phyloP scores from a whole-genome alignment of 2,888 invertebrate genomes.

The Heliconius aoede region DNA sequence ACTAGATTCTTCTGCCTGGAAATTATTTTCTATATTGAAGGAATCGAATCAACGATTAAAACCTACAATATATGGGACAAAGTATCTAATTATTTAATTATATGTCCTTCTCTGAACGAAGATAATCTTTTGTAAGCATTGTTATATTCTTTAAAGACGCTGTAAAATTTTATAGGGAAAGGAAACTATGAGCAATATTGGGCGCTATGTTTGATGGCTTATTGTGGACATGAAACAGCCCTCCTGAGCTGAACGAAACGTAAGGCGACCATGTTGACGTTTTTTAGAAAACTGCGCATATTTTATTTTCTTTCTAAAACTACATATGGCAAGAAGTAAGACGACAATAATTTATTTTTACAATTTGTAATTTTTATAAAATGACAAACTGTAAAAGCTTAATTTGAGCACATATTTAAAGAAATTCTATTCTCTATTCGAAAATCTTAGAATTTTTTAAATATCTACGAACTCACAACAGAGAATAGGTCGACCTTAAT shows the following conservation, averaged over 20 bases:
- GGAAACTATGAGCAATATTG: conserved; percentile 46
- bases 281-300: too few relatives aligned
- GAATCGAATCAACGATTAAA: background rate
- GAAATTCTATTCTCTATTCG: background rate
- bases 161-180: conserved; percentile 43
- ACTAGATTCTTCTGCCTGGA: background rate
- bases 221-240: conserved; percentile 45
- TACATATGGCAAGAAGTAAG: too few relatives aligned
- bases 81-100: background rate
- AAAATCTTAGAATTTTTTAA: background rate
- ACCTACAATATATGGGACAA: too few relatives aligned
- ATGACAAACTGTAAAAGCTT: too few relatives aligned
- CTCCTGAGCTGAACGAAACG: too few relatives aligned
- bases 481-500: too few relatives aligned
- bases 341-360: too few relatives aligned
- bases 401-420: background rate
- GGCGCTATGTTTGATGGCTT: conserved; percentile 50
- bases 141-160: conserved; percentile 34
- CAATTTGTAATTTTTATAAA: too few relatives aligned
- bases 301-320: too few relatives aligned
- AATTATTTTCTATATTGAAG: background rate
- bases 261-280: conserved; percentile 29
- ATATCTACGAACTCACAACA: background rate
- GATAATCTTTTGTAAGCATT: conserved; percentile 20
- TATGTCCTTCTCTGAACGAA: conserved; percentile 3